A percentile compares a stretch with the other conserved stretches of the same genome.
These are phyloP conservation scores for Pampus argenteus DNA, from an alignment of 2,797 vertebrate genomes.

Conservation along the genomic window DNA sequence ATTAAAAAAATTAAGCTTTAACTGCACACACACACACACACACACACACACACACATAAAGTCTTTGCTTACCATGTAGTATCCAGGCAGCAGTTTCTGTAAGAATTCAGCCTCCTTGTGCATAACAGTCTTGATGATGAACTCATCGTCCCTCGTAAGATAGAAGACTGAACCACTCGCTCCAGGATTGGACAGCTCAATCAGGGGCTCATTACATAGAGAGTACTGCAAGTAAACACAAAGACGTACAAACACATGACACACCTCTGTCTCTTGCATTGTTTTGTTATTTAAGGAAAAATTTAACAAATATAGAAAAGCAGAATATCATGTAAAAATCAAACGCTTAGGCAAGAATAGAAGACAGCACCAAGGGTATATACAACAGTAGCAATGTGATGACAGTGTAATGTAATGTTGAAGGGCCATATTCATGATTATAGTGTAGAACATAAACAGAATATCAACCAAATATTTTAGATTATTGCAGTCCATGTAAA, in stretches of 20 bases:
- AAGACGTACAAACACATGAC: background rate
- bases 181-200: conserved; percentile 97
- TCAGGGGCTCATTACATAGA: conserved; percentile 95
- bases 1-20: background rate
- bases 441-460: background rate
- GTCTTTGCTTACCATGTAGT: conserved; percentile 91
- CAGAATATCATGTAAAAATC: background rate
- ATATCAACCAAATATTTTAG: background rate
- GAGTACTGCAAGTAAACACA: conserved; percentile 88
- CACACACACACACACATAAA: background rate
- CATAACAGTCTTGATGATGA: conserved; percentile 99
- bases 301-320: background rate
- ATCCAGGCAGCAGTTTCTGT: conserved; percentile 97
- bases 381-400: background rate
- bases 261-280: background rate
- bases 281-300: background rate
- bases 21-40: background rate
- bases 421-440: background rate
- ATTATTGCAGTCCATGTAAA: background rate
- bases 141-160: conserved; percentile 96
- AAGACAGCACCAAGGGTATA: background rate
- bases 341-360: background rate
- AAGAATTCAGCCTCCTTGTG: conserved; percentile 99
- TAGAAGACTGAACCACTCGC: conserved; percentile 98
- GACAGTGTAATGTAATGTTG: no score